phyloP scores from a whole-genome alignment of 2,888 invertebrate genomes.

The Euphydryas editha region DNA sequence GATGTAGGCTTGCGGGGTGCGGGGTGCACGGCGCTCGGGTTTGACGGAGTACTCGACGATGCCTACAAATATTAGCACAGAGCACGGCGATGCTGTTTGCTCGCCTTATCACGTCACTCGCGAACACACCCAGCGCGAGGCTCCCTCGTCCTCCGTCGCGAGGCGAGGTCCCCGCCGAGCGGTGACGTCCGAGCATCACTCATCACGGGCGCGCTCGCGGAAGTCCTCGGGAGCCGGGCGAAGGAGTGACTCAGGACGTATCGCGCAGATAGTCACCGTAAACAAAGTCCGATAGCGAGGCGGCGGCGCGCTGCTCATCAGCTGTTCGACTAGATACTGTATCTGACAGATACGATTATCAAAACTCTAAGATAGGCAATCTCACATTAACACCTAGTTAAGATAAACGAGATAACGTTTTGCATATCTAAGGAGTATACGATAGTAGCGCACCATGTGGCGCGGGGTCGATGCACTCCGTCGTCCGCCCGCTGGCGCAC shows the following conservation, averaged over 20 bases:
- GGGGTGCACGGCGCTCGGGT: slow-evolving; percentile 37
- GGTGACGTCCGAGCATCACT: slow-evolving; percentile 12
- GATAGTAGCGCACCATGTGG: slow-evolving; percentile 60
- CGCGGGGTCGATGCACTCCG: slow-evolving; percentile 67
- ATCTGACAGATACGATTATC: slow-evolving; percentile 79
- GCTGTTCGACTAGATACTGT: slow-evolving; percentile 67
- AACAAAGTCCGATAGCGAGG: slow-evolving; percentile 11
- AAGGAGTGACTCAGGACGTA: slow-evolving; percentile 24
- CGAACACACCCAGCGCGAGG: slow-evolving; percentile 57
- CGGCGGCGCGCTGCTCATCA: slow-evolving; percentile 45
- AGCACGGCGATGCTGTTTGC: slow-evolving; percentile 63
- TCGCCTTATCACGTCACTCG: slow-evolving; percentile 64
- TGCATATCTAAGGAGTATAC: slow-evolving; percentile 73
- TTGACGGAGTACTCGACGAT: slow-evolving; percentile 47
- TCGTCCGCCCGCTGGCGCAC: too few relatives aligned
- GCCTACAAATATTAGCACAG: slow-evolving; percentile 69
- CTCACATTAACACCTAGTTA: slow-evolving; percentile 79
- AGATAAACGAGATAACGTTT: slow-evolving; percentile 81
- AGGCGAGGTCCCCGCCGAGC: neutral
- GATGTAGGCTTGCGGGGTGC: slow-evolving; percentile 32
- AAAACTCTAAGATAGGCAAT: slow-evolving; percentile 74
- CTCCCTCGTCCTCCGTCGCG: slow-evolving; percentile 41
- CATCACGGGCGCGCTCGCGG: slow-evolving; percentile 1
- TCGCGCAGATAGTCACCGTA: slow-evolving; percentile 3
- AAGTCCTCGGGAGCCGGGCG: slow-evolving; percentile 4